Evolutionary conservation across 2,888 invertebrate species (phyloP), one percentile per base, ranked within the genome.

Genomic region (Ecliptopera silaceata): DNA sequence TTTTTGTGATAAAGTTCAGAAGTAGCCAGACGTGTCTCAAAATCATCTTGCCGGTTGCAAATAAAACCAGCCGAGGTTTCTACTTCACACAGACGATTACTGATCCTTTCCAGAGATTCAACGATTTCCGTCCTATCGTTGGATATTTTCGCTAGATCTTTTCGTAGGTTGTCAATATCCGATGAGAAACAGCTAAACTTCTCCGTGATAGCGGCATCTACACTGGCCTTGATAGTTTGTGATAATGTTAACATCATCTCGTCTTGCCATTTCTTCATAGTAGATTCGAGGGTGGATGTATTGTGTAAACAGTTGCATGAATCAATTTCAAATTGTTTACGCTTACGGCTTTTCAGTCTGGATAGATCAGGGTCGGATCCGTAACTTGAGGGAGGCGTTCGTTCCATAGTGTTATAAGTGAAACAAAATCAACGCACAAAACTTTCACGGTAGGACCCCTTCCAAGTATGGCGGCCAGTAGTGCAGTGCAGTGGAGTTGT

Each of bases 211-310:
- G 17, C 15, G n/a, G 15, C 29, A 22, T 48, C 47, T 11, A 48
- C 38, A 1, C 38, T 29, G 1, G 47, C 13, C 5, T 29, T 48
- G 29, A 48, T 38, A 1, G 47, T 39, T 15, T 13, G 10, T 6
- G 38, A 48, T 11, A 48, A 38, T 15, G 6, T 13, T 15, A 29
- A 17, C 47, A 48, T 48, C 17, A 48, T 48, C 17, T 48, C 47
- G 15, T 48, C 15, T 17, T 48, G 13, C 13, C 36, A 48, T 17
- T 48, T 38, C 4, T 22, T 2, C 47, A 48, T 48, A 12, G 29
- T 15, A 8, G 20, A 39, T 17, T 38, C 38, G 6, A 22, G 3
- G 6, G 22, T 4, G 22, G n/a, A n/a, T n/a, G n/a, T n/a, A n/a
- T n/a, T n/a, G n/a, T n/a, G n/a, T n/a, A 22, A 3, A 29, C 47